Base-by-base conservation (phyloP, 2,888 invertebrate species). In the Diplolepis rosae region DNA sequence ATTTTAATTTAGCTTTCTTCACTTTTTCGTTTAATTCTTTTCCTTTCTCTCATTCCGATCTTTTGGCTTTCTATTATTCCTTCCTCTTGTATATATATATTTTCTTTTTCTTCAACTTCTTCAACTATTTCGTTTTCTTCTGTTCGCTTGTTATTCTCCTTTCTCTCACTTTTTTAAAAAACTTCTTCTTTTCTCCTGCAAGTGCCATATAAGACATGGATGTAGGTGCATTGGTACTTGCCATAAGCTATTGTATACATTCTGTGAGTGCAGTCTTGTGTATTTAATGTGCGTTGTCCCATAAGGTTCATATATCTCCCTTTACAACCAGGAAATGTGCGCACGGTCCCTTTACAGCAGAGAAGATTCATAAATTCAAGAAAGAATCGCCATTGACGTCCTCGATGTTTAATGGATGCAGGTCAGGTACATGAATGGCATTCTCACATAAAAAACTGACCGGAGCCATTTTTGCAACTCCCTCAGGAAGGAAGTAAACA, bases 271-370 rank as follows among this genome's bases (percentile, higher is more conserved):
- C 45, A 69, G 56, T 56, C 66, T 74, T 76, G 70, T 67, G 67
- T 56, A 70, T 70, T 80, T 77, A 76, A 80, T 72, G 80, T 76
- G 79, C 75, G 73, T 50, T 74, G 65, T 79, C 78, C 77, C 79
- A 74, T 77, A 78, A 79, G 80, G 73, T 80, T 75, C 77, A 81
- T 81, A 78, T 79, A 80, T 81, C 80, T 80, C 74, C 77, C 74
- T 77, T 81, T 80, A 80, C 76, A 80, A 81, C 79, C 81, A 78
- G 79, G 81, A 81, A 81, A 72, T 75, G 77, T 51, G 68, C 42
- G 15, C 42, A 45, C 18, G 72, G 74, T 78, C 74, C 75, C 73
- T 80, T 81, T 75, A 75, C 81, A 72, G 54, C 73, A 77, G 32
- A 68, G 71, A 72, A 72, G 79, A 73, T 77, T 79, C 79, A 79